phyloP scores from a whole-genome alignment of 2,113 vertebrate species.

The Cathartes aura region DNA sequence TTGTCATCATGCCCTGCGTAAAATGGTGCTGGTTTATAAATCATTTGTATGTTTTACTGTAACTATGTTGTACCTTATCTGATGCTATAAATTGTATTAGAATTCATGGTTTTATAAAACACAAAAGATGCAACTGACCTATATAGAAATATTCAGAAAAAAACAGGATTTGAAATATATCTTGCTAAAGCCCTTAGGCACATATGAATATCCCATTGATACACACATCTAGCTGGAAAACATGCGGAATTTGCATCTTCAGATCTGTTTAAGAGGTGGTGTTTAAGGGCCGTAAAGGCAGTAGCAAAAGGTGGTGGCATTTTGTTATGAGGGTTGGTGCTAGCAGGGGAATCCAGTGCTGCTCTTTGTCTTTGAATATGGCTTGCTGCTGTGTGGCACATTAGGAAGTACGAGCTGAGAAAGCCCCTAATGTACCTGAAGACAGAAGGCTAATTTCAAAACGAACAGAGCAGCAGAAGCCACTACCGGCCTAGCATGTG shows the following conservation, averaged over 20 bases:
- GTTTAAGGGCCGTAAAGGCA: background rate
- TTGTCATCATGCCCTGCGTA: background rate
- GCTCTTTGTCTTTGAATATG: background rate
- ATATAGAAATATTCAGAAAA: background rate
- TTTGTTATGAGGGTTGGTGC: background rate
- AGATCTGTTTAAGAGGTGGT: background rate
- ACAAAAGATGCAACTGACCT: background rate
- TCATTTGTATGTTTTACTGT: background rate
- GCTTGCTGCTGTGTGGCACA: background rate
- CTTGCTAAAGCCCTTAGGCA: background rate
- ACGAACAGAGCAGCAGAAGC: background rate
- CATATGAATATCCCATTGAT: background rate
- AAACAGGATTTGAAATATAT: fast-evolving
- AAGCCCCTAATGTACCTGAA: background rate
- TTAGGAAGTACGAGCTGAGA: background rate
- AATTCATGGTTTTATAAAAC: background rate
- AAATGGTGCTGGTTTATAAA: background rate
- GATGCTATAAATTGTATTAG: background rate
- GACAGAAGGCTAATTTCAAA: background rate
- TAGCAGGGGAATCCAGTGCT: background rate
- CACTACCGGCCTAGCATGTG: fast-evolving
- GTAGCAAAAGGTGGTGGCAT: background rate
- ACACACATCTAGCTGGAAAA: background rate
- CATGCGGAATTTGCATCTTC: background rate
- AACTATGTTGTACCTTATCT: background rate